Evolutionary conservation across 2,797 vertebrate species (phyloP).

Genomic region (Enteromius radiatus): DNA sequence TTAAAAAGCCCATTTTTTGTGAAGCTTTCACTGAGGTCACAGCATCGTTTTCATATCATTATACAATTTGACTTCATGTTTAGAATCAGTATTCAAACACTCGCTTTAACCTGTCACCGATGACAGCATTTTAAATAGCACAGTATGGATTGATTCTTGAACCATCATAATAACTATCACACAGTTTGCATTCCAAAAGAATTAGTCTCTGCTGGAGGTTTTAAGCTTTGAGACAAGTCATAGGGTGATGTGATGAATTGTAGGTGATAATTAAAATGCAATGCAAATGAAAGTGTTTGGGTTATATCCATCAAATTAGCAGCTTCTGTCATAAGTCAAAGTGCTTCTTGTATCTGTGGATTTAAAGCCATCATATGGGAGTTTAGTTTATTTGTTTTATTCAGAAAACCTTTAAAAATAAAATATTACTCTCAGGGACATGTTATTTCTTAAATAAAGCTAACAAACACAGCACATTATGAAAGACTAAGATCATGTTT

Average conservation of each 20-base stretch:
- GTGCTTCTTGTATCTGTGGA: not conserved
- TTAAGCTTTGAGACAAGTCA: not conserved
- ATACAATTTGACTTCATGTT: not conserved
- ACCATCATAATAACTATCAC: slow-evolving; percentile 40
- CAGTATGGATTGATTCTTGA: slow-evolving; percentile 55
- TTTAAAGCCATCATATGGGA: not conserved
- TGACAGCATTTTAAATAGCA: slow-evolving; percentile 51
- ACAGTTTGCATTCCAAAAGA: slow-evolving; percentile 26
- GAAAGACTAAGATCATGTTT: not conserved
- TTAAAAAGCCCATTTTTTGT: slow-evolving; percentile 1
- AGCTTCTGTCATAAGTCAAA: not conserved
- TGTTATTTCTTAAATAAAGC: not conserved
- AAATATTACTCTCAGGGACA: not conserved
- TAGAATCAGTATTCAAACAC: slow-evolving; percentile 20
- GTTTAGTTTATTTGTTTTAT: not conserved
- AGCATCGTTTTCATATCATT: not conserved
- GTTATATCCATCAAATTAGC: slow-evolving; percentile 24
- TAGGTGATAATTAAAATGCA: slow-evolving; percentile 26
- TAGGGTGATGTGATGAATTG: slow-evolving; percentile 1
- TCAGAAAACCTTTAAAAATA: not conserved
- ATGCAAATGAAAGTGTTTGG: slow-evolving; percentile 14
- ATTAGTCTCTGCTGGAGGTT: slow-evolving; percentile 10
- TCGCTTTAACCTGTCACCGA: slow-evolving; percentile 24
- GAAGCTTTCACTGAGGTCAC: not conserved
- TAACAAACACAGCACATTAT: too few relatives aligned